These are phyloP conservation scores for Rhineura floridana DNA, from an alignment of 2,113 vertebrate species.

Conservation along the genomic window DNA sequence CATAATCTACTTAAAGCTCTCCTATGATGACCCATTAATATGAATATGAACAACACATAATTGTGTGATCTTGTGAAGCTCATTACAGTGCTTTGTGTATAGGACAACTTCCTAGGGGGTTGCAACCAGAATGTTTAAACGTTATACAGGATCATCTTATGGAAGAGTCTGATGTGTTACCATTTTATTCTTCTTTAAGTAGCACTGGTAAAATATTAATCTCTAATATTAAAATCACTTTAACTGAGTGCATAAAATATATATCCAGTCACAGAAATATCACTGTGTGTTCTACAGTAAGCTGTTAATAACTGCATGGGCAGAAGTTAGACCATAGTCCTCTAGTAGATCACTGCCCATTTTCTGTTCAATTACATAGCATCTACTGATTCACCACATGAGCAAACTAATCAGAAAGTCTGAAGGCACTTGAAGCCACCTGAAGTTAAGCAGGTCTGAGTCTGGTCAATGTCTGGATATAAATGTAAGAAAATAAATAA, in stretches of 20 bases:
- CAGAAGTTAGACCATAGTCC: background rate
- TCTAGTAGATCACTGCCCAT: too few species aligned
- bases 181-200: too few species aligned
- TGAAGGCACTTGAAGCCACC: too few species aligned
- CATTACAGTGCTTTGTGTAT: background rate
- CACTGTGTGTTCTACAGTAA: background rate
- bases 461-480: too few species aligned
- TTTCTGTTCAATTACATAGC: too few species aligned
- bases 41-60: background rate
- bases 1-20: background rate
- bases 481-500: too few species aligned
- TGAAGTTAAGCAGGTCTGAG: too few species aligned
- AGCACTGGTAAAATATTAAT: too few species aligned
- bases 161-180: background rate
- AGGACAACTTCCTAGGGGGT: background rate
- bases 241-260: background rate
- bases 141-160: background rate
- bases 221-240: too few species aligned
- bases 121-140: background rate
- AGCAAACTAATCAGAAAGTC: too few species aligned
- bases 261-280: background rate
- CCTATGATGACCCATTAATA: background rate
- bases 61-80: background rate
- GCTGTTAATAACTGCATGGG: background rate
- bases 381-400: too few species aligned